Evolutionary conservation across 2,113 vertebrate genomes (phyloP), one percentile per base, ranked within the genome.

Genomic region (Axis porcinus): DNA sequence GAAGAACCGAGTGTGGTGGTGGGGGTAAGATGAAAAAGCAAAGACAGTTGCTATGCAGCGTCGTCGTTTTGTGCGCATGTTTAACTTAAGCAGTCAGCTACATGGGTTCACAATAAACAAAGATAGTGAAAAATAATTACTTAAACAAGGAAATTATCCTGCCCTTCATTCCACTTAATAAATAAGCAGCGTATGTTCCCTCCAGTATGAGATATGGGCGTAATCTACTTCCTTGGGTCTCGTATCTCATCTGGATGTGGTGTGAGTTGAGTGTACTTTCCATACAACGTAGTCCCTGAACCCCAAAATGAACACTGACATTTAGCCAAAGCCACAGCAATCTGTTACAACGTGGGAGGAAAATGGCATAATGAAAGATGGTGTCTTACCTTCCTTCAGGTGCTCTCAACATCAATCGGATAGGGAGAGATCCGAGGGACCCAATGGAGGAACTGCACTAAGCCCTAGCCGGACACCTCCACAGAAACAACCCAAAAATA

Each of bases 391-490:
- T 93, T n/a, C 23, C 28, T 36, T 33, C 3, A 1, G 27, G 16
- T 1, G n/a, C 19, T 81, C 74, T 28, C 54, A 17, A 23, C 14
- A n/a, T 19, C n/a, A 4, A 6, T 14, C 3, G 2, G 4, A 28
- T 6, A 10, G 47, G 47, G 36, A 79, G 14, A 27, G 33, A 45
- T 40, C 27, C 2, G 8, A 54, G 8, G 43, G 45, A 36, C 19
- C 25, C 9, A 7, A 19, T 23, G 16, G 12, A 57, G 30, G 36
- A 30, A 7, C 4, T 11, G 43, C 33, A 30, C 55, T 67, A 19
- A 19, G 67, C 36, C 40, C 62, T 14, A 21, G 9, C 19, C 5
- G 10, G 52, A 1, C 0, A 4, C 15, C 54, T 19, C 60, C 0
- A 4, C 40, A 8, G 30, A 81, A 84, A 57, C 33, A 12, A 36